Percentiles rank a stretch among this genome's conserved stretches.
phyloP scores from a whole-genome alignment of 2,113 vertebrate species.

The Orthonyx spaldingii region DNA sequence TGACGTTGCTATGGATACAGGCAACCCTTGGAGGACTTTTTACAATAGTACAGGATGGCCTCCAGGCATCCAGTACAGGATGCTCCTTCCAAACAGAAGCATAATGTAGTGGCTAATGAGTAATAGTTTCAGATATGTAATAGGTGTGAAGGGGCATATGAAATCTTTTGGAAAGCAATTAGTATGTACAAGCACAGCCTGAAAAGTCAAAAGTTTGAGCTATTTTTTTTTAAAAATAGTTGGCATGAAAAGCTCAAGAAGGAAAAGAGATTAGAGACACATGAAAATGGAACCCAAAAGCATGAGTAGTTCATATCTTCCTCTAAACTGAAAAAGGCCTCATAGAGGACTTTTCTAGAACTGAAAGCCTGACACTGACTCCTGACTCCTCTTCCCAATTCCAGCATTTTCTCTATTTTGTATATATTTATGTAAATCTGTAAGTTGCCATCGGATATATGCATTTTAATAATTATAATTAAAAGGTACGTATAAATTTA shows the following conservation, averaged over 20 bases:
- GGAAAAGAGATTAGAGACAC: neutral
- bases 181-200: neutral
- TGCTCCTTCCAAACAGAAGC: neutral
- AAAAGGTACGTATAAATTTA: neutral
- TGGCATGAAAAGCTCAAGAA: neutral
- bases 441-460: neutral
- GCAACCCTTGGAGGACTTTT: neutral
- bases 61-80: too few relatives aligned
- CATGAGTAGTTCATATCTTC: fast-evolving
- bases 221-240: neutral
- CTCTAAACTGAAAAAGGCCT: neutral
- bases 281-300: neutral
- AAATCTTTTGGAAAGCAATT: neutral
- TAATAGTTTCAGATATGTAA: neutral
- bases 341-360: neutral
- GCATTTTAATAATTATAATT: neutral
- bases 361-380: neutral
- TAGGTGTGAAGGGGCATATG: neutral
- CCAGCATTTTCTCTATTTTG: neutral
- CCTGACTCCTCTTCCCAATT: neutral
- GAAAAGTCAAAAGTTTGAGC: neutral
- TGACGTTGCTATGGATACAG: neutral
- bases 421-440: neutral
- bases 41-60: neutral
- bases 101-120: neutral